Percentiles rank a stretch among this genome's conserved stretches.
phyloP scores from a whole-genome alignment of 2,797 vertebrate genomes.

The Benthosema pterotum region DNA sequence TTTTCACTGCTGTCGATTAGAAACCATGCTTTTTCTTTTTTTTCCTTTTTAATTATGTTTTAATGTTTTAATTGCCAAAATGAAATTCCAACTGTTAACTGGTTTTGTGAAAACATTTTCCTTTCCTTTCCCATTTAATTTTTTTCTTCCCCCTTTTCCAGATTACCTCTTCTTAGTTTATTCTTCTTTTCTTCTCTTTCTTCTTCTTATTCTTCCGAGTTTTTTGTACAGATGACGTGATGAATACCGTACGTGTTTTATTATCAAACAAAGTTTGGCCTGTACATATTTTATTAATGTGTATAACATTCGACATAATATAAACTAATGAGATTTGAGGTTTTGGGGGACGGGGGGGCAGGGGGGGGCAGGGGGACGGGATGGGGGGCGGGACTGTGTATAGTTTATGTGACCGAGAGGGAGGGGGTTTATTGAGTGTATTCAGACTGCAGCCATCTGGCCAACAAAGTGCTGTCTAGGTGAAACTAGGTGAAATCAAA shows the following conservation, averaged over 20 bases:
- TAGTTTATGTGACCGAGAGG: slow-evolving; percentile 59
- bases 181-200: slow-evolving; percentile 61
- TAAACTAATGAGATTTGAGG: slow-evolving; percentile 63
- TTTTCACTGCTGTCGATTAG: slow-evolving; percentile 51
- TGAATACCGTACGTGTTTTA: slow-evolving; percentile 64
- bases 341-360: no score
- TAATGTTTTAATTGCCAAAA: slow-evolving; percentile 61
- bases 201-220: slow-evolving; percentile 44
- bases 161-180: no score
- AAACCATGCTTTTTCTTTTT: slow-evolving; percentile 53
- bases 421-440: no score
- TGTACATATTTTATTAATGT: slow-evolving; percentile 77
- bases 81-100: slow-evolving; percentile 13
- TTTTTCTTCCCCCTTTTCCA: slow-evolving; percentile 60
- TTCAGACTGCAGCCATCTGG: no score
- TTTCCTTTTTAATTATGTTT: no score
- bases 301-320: slow-evolving; percentile 79
- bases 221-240: slow-evolving; percentile 74
- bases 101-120: slow-evolving; percentile 10
- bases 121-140: slow-evolving; percentile 39
- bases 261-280: slow-evolving; percentile 73
- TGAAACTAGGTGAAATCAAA: no score
- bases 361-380: no score
- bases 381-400: slow-evolving; percentile 58
- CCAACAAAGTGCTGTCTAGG: no score